Base-by-base conservation (phyloP, 2,113 vertebrate species). In the Takifugu flavidus region DNA sequence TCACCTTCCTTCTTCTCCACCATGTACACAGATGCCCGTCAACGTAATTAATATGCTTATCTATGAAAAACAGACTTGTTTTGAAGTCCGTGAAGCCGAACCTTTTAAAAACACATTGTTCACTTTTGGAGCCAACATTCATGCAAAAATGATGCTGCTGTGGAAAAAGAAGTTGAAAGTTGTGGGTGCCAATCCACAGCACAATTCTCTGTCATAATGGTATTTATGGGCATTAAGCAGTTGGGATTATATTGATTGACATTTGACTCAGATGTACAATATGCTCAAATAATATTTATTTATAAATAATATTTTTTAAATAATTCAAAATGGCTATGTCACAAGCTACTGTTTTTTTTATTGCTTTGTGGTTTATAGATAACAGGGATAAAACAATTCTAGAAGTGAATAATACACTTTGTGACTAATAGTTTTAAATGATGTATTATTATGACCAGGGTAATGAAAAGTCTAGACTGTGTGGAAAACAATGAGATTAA, bases 21-120 rank as follows among this genome's bases (percentile, higher is more conserved):
- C 2, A 8, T 13, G 25, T n/a, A n/a, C 15, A 20, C n/a, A 25
- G 47, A 20, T 49, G 47, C 15, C 46, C 5, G 47, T 49, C n/a
- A 49, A 49, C 47, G 6, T 31, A 53, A 53, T 53, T 34, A 53
- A 53, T 28, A 15, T 7, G 5, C 52, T 20, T 53, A 53, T 53
- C 52, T 31, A 14, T n/a, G 28, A 34, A 28, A 29, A 26, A n/a
- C 28, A 77, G 75, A 52, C 56, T 43, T 42, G 44, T 42, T 34
- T 4, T 14, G 49, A 39, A 31, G 34, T 68, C 49, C 53, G 5
- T 27, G 13, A 45, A 59, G 56, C 58, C 39, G 55, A 62, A 59
- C n/a, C 60, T 66, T 67, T 69, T 56, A 56, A 51, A 51, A 72
- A 55, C 45, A 46, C 10, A 53, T 34, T 53, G 53, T 67, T 67